Conservation (phyloP, 2,888 invertebrate genomes). For the Thereva nobilitata region DNA sequence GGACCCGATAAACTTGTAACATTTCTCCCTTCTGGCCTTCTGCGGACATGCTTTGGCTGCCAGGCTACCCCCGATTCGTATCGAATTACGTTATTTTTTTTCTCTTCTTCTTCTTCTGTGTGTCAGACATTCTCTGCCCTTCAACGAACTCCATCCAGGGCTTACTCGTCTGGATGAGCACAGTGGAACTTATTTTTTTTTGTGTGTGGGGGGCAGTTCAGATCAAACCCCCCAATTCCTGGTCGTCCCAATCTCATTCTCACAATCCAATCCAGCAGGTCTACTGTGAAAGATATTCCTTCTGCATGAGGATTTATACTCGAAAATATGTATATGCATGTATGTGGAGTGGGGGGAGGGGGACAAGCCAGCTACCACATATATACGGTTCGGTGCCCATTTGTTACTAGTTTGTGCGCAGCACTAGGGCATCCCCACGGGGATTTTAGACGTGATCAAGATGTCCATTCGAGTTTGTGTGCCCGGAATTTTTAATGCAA, state of each 20-base stretch:
- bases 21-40: constrained; percentile 20
- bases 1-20: constrained; percentile 32
- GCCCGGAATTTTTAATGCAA: constrained; percentile 37
- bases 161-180: constrained; percentile 23
- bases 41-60: constrained; percentile 2
- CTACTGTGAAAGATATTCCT: too few species aligned
- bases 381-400: constrained; percentile 17
- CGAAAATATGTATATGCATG: constrained; percentile 21
- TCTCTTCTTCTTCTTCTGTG: not conserved
- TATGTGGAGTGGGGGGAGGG: not conserved
- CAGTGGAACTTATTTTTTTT: constrained; percentile 18
- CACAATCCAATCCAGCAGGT: too few species aligned
- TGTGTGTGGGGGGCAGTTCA: not conserved
- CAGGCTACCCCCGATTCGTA: constrained; percentile 9
- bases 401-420: constrained; percentile 26
- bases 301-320: too few species aligned
- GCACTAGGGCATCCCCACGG: constrained; percentile 11
- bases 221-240: constrained; percentile 3
- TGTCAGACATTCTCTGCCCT: constrained; percentile 5
- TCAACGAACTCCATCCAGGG: constrained; percentile 18
- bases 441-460: constrained; percentile 36
- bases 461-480: constrained; percentile 34
- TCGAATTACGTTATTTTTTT: not conserved
- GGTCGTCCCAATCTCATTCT: constrained; percentile 17
- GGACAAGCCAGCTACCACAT: constrained; percentile 19